phyloP scores from a whole-genome alignment of 2,888 invertebrate species.

The Hypomecis punctinalis region DNA sequence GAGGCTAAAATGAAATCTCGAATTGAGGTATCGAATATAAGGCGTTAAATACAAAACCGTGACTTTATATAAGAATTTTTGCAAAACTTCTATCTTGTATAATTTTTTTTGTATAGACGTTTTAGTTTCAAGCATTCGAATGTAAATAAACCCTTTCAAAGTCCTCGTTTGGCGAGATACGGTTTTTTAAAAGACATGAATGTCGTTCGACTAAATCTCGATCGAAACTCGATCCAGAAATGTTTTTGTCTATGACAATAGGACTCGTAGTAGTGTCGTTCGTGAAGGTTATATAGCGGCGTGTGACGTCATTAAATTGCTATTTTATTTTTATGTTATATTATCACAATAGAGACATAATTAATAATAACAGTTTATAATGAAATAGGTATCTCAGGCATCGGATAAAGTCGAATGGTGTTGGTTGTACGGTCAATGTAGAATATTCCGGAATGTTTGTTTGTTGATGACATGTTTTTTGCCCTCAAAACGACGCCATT shows the following conservation, averaged over 20 bases:
- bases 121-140: too few relatives aligned
- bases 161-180: neutral
- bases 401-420: slow-evolving; percentile 14
- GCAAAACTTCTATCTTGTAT: too few relatives aligned
- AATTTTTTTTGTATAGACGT: neutral
- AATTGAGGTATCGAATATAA: slow-evolving; percentile 11
- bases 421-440: slow-evolving; percentile 11
- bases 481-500: too few relatives aligned
- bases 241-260: slow-evolving; percentile 35
- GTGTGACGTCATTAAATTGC: slow-evolving; percentile 33
- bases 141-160: too few relatives aligned
- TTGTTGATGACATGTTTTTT: neutral
- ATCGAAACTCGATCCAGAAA: slow-evolving; percentile 38
- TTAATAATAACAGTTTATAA: slow-evolving; percentile 1
- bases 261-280: slow-evolving; percentile 34
- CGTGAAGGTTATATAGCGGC: slow-evolving; percentile 21
- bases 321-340: slow-evolving; percentile 22
- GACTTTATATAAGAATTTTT: neutral
- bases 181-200: neutral
- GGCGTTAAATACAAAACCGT: neutral
- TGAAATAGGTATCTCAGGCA: slow-evolving; percentile 5
- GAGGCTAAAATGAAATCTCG: slow-evolving; percentile 25
- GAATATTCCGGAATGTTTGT: neutral
- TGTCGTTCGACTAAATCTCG: slow-evolving; percentile 12
- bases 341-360: slow-evolving; percentile 21